Percentiles rank a stretch among this genome's conserved stretches.
These are phyloP conservation scores for Glaucopsyche alexis DNA, from an alignment of 2,888 invertebrate genomes.

Conservation along the genomic window DNA sequence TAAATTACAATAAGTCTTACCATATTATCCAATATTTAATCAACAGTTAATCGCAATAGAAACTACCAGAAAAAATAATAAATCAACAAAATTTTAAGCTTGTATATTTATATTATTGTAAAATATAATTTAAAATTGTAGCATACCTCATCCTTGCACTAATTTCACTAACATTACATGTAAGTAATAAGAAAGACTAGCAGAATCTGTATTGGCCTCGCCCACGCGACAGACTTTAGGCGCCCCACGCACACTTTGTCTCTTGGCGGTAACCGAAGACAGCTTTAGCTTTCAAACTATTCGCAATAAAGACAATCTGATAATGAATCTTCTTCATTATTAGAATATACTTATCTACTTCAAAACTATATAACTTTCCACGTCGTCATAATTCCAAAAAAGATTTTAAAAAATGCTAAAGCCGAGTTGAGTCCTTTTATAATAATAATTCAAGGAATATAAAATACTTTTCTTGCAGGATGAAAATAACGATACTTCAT, in stretches of 20 bases:
- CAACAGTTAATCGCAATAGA: too few species aligned
- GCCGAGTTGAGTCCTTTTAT: constrained; percentile 3
- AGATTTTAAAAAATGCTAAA: neutral
- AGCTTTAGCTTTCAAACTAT: neutral
- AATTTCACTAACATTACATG: constrained; percentile 58
- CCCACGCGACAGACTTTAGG: constrained; percentile 71
- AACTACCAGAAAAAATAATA: neutral
- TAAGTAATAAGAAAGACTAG: constrained; percentile 67
- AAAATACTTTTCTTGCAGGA: constrained; percentile 6
- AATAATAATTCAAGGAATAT: constrained; percentile 5
- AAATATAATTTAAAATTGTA: neutral
- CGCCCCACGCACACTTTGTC: constrained; percentile 55
- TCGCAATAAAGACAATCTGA: constrained; percentile 6
- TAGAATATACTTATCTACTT: too few species aligned
- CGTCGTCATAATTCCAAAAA: neutral
- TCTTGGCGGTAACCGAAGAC: constrained; percentile 12
- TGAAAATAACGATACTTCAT: constrained; percentile 25
- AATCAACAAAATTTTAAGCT: neutral
- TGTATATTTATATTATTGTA: neutral
- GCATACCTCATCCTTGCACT: neutral
- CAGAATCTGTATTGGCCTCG: constrained; percentile 62
- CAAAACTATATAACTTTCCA: too few species aligned
- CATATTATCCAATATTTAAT: neutral
- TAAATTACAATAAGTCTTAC: neutral
- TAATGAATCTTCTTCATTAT: too few species aligned